Evolutionary conservation across 2,797 vertebrate genomes (phyloP), one percentile per base, ranked within the genome.

Genomic region (Danio tinwini): DNA sequence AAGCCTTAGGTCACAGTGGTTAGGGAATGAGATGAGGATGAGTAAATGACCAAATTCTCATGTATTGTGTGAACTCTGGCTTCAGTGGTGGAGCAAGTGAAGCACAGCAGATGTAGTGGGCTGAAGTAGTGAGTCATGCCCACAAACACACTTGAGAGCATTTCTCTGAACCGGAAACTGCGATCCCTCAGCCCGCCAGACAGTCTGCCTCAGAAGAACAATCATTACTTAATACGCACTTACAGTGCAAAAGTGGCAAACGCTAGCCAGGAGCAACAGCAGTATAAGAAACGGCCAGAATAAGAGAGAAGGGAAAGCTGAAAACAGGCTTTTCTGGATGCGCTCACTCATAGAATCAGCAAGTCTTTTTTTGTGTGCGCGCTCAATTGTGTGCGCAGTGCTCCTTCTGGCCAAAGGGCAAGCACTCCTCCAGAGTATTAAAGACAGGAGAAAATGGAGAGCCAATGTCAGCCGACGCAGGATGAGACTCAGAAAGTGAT

Each of bases 221-320:
- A 44, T 63, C 67, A 62, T 70, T 44, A 78, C 56, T 71, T 78
- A 78, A 78, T 78, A 52, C 14, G 13, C 76, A 71, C 76, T 71
- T 44, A 78, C 45, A 68, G 76, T 58, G 55, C 55, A 59, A 69
- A 59, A 71, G 49, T 0, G 9, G 45, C 8, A 37, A 56, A 61
- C n/a, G 44, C 65, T 16, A 50, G 65, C 65, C 76, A 40, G 55
- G 9, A 78, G 68, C 45, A 61, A 75, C 37, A 53, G 21, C 67
- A 62, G 65, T 50, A 56, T 53, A 37, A 29, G 58, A 61, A 52
- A 61, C 52, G 67, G 67, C 62, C 21, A 59, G 29, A 76, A 56
- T 45, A 12, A 47, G 5, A 47, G 44, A 7, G 17, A 56, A 58
- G 6, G 5, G 39, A 77, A 77, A 69, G 11, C 52, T 45, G 21